Evolutionary conservation across 2,888 invertebrate genomes (phyloP).

Genomic region (Harmothoe impar): DNA sequence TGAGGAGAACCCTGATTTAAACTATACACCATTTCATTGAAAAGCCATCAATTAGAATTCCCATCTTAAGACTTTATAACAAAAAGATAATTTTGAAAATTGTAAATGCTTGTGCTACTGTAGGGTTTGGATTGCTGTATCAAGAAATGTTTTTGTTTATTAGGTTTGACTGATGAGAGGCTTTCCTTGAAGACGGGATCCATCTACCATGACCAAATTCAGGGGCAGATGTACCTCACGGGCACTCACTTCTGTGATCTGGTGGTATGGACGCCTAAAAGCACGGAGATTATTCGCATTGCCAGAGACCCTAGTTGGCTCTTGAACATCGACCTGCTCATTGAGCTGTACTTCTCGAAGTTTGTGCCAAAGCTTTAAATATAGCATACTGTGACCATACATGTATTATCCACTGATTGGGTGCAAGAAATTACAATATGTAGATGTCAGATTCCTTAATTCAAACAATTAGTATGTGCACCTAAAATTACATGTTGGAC

Average conservation of each 20-base stretch:
- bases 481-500: not conserved
- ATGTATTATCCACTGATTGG: not conserved
- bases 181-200: too few relatives aligned
- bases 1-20: too few relatives aligned
- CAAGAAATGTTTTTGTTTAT: too few relatives aligned
- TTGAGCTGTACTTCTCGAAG: conserved; percentile 40
- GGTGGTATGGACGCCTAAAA: conserved; percentile 44
- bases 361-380: not conserved
- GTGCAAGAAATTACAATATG: not conserved
- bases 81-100: too few relatives aligned
- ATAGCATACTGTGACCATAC: too few relatives aligned
- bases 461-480: not conserved
- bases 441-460: not conserved
- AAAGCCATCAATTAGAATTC: too few relatives aligned
- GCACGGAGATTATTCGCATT: not conserved
- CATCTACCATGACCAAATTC: conserved; percentile 38
- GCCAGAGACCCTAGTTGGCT: not conserved
- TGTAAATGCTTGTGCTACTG: too few relatives aligned
- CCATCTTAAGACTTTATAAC: too few relatives aligned
- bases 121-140: too few relatives aligned
- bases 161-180: too few relatives aligned
- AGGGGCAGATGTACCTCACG: conserved; percentile 39
- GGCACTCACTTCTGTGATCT: not conserved
- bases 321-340: not conserved
- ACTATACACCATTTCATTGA: too few relatives aligned